A percentile compares a stretch with the other conserved stretches of the same genome.
phyloP scores from a whole-genome alignment of 2,113 vertebrate species.

The Riparia riparia region DNA sequence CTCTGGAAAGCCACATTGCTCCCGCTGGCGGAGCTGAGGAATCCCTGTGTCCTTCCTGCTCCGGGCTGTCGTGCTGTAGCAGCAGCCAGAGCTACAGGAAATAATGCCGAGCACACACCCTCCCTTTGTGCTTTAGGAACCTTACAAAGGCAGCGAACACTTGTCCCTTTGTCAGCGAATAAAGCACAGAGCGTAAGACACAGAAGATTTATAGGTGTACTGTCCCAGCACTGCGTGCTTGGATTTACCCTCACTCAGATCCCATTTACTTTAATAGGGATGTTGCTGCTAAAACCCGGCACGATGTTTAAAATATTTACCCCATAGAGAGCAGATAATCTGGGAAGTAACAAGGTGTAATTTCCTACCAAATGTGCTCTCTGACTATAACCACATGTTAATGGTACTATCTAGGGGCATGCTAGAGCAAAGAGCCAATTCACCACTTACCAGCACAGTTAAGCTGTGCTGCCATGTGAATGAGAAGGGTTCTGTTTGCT shows the following conservation, averaged over 20 bases:
- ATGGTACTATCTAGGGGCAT: background rate
- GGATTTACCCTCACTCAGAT: conserved; percentile 22
- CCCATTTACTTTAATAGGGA: conserved; percentile 52
- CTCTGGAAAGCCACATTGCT: background rate
- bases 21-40: background rate
- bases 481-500: background rate
- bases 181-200: background rate
- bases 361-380: conserved; percentile 34
- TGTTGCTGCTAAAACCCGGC: conserved; percentile 19
- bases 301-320: conserved; percentile 52
- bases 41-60: background rate
- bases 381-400: conserved; percentile 51
- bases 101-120: background rate
- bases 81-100: conserved; percentile 3
- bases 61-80: background rate
- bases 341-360: conserved; percentile 55
- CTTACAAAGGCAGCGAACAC: conserved; percentile 22
- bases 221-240: background rate
- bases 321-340: conserved; percentile 47
- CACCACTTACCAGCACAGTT: background rate
- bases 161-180: conserved; percentile 27
- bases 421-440: background rate
- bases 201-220: conserved; percentile 38
- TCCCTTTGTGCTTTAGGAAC: conserved; percentile 51
- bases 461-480: background rate